Evolutionary conservation across 2,797 vertebrate species (phyloP).

Genomic region (Cryptoblepharus egeriae): DNA sequence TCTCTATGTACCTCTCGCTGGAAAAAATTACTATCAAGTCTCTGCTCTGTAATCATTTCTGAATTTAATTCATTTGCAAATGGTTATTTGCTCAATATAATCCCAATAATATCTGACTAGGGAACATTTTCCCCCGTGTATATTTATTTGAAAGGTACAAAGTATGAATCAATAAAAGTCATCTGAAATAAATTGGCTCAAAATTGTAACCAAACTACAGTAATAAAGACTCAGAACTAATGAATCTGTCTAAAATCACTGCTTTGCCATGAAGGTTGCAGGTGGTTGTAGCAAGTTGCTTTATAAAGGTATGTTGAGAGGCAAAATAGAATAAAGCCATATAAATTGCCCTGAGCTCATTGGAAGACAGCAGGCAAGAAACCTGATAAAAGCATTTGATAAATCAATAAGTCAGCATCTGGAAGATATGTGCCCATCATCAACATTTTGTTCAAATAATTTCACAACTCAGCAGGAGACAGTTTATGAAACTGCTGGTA

Average conservation of each 20-base stretch:
- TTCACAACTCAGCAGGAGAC: too few relatives aligned
- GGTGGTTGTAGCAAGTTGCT: background rate
- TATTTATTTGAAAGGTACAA: constrained; percentile 42
- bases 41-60: constrained; percentile 29
- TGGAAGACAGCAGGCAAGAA: background rate
- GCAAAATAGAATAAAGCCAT: background rate
- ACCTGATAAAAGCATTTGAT: background rate
- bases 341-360: background rate
- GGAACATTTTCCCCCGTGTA: background rate
- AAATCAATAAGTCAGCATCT: background rate
- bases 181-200: background rate
- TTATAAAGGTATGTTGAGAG: background rate
- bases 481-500: too few relatives aligned
- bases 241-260: background rate
- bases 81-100: constrained; percentile 42
- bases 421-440: background rate
- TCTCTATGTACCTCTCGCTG: background rate
- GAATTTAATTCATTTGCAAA: constrained; percentile 47
- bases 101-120: background rate
- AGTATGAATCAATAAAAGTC: constrained; percentile 4
- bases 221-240: background rate
- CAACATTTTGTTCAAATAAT: too few relatives aligned
- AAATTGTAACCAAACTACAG: background rate
- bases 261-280: background rate
- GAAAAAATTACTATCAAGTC: background rate